Conservation (phyloP, 30 jellyfish, hydroid and myxozoan genomes). For the Morbakka virulenta region DNA sequence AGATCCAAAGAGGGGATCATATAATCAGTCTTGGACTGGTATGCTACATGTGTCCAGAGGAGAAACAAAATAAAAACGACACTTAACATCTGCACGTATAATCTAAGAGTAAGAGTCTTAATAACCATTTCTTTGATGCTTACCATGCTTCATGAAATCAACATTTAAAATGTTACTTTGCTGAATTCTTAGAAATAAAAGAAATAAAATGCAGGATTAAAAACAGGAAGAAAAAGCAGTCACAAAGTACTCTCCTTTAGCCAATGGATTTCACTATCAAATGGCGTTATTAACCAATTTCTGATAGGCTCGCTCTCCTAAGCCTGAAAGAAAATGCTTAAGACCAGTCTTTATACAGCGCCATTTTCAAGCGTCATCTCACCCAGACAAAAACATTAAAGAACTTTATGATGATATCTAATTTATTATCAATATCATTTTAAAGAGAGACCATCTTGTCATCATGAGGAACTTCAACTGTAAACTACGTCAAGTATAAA, state of each 20-base stretch:
- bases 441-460: no score
- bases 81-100: conserved; percentile 24
- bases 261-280: conserved; percentile 23
- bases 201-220: not conserved
- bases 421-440: no score
- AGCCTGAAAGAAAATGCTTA: no score
- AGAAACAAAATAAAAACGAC: not conserved
- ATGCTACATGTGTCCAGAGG: conserved; percentile 55
- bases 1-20: conserved; percentile 38
- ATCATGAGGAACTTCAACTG: no score
- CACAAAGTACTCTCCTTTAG: conserved; percentile 21
- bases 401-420: no score
- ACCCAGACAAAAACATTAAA: no score
- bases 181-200: conserved; percentile 24
- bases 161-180: conserved; percentile 23
- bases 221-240: conserved; percentile 4
- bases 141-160: conserved; percentile 26
- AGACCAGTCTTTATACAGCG: no score
- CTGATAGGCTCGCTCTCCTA: no score
- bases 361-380: not conserved
- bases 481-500: no score
- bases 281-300: conserved; percentile 26
- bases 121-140: conserved; percentile 1
- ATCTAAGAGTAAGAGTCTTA: not conserved
- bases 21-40: conserved; percentile 53